A percentile compares a stretch with the other conserved stretches of the same genome.
phyloP scores from a whole-genome alignment of 2,113 vertebrate genomes.

The Paraplagusia blochii region DNA sequence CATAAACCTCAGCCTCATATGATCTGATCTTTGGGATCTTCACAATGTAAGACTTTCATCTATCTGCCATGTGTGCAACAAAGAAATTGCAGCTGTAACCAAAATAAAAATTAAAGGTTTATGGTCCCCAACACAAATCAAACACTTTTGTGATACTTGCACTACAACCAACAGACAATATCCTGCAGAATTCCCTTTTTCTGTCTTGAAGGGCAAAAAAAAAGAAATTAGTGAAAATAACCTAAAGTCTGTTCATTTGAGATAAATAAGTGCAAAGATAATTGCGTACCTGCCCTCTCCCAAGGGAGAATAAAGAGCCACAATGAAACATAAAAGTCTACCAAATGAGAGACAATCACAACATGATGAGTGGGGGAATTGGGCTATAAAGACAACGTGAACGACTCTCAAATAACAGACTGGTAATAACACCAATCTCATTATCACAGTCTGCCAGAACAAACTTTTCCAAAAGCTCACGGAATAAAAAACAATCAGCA shows the following conservation, averaged over 20 bases:
- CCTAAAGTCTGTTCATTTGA: slow-evolving; percentile 9
- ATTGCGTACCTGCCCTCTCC: neutral
- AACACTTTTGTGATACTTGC: too few species aligned
- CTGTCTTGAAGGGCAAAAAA: slow-evolving; percentile 7
- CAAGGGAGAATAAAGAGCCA: slow-evolving; percentile 6
- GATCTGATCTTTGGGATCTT: too few species aligned
- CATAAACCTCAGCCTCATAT: neutral
- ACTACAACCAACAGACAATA: neutral
- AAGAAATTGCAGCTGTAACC: neutral
- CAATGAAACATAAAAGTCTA: slow-evolving; percentile 9
- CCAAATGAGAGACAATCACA: neutral
- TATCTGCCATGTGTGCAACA: neutral
- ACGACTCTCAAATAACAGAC: neutral
- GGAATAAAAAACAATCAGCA: too few species aligned
- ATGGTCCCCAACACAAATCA: too few species aligned
- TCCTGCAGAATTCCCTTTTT: slow-evolving; percentile 4
- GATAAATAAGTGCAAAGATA: slow-evolving; percentile 7
- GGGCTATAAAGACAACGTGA: neutral
- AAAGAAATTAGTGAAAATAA: neutral
- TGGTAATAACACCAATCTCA: neutral
- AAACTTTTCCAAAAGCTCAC: slow-evolving; percentile 1
- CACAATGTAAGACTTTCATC: neutral
- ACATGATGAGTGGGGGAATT: neutral
- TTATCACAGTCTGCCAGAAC: neutral
- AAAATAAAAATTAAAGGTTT: neutral